These are phyloP conservation scores for Odontamblyopus lacepedii DNA, from an alignment of 2,797 vertebrate species.

Conservation along the genomic window DNA sequence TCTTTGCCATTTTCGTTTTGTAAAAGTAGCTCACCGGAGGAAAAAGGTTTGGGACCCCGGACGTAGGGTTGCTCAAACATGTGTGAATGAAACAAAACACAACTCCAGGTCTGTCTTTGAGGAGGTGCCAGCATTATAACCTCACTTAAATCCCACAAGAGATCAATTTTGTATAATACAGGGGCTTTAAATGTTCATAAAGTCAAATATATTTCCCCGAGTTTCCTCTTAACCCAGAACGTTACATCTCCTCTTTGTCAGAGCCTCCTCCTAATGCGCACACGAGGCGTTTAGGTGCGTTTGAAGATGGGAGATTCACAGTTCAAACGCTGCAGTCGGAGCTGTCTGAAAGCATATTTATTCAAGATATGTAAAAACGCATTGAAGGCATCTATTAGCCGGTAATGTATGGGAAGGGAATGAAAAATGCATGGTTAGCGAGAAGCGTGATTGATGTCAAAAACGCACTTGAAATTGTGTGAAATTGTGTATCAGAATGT, in stretches of 20 bases:
- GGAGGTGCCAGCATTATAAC: too few relatives aligned
- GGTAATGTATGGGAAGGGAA: neutral
- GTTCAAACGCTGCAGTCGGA: constrained; percentile 20
- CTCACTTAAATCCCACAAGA: too few relatives aligned
- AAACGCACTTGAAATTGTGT: constrained; percentile 23
- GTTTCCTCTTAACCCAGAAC: neutral
- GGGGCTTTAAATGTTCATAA: constrained; percentile 11
- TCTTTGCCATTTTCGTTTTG: too few relatives aligned
- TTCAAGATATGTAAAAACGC: constrained; percentile 6
- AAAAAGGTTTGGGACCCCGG: too few relatives aligned
- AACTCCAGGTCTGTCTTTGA: too few relatives aligned
- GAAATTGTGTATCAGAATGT: neutral
- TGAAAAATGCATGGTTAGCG: neutral
- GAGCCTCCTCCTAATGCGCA: constrained; percentile 12
- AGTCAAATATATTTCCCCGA: neutral
- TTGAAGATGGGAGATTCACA: constrained; percentile 18
- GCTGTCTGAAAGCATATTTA: constrained; percentile 11
- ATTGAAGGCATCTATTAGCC: constrained; percentile 9
- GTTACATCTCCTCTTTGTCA: constrained; percentile 8
- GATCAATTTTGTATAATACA: too few relatives aligned
- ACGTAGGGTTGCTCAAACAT: too few relatives aligned
- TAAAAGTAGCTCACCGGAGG: too few relatives aligned
- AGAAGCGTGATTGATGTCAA: neutral
- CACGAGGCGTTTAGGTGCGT: constrained; percentile 11
- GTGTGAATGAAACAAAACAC: too few relatives aligned